Base-by-base conservation (phyloP, 1,140 invertebrate species). In the Atta cephalotes region DNA sequence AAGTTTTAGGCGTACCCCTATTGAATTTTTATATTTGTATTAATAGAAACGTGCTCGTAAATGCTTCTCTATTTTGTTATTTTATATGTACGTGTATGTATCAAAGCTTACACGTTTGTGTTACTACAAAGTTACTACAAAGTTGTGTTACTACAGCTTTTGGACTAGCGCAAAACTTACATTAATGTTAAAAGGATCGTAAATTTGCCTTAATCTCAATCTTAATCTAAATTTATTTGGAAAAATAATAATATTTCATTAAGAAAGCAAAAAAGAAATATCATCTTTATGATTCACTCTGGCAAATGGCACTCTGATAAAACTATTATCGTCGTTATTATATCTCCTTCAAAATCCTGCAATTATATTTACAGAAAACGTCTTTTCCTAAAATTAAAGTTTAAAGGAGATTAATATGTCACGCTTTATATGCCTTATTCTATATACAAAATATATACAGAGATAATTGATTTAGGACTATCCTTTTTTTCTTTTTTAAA, bases 391-490 rank as follows among this genome's bases (percentile, higher is more conserved):
- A 79, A 79, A 79, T 65, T 66, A 63, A 79, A 66, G 0, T 39
- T 53, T 66, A n/a, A 53, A 80, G 16, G 16, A 14, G 16, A 70
- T 81, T 45, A 79, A 79, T 65, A 71, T 56, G 16, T 56, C 78
- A 81, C 31, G 12, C 45, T 71, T 81, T 56, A 56, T 70, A 71
- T 58, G 9, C 21, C 21, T 70, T 49, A 58, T 21, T 51, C 78
- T 71, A 39, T 58, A 81, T 58, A 45, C 49, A 21, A 80, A 74
- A 92, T 92, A 93, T 92, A 87, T 93, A 94, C 89, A 93, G 92
- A 92, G 88, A 94, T 87, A 90, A 91, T 92, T 87, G 87, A 89
- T 92, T 93, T 93, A 56, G 60, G 77, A 77, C 63, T 71, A 85
- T 79, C 79, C 39, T 51, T n/a, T 58, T 63, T 25, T 7, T 39